These are phyloP conservation scores for Lampropteryx suffumata DNA, from an alignment of 2,888 invertebrate species.

Conservation along the genomic window DNA sequence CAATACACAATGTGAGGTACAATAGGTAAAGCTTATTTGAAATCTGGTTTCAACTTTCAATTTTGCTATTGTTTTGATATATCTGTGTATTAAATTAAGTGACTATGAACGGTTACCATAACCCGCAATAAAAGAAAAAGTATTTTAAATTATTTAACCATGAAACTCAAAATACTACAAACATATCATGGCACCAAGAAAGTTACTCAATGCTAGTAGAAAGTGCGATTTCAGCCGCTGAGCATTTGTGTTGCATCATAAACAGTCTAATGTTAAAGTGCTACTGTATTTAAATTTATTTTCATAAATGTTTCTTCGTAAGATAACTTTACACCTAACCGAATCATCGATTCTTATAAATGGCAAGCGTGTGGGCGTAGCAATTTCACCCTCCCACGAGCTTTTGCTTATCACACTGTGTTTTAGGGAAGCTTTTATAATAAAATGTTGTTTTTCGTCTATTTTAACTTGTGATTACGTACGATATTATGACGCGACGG, in stretches of 20 bases:
- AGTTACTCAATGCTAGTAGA: constrained; percentile 69
- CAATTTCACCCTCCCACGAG: constrained; percentile 48
- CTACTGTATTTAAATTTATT: constrained; percentile 10
- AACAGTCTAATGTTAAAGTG: constrained; percentile 38
- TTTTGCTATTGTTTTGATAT: too few species aligned
- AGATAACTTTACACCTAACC: constrained; percentile 37
- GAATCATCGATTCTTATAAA: constrained; percentile 47
- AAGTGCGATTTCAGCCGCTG: constrained; percentile 65
- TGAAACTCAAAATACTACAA: constrained; percentile 46
- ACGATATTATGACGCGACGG: neutral
- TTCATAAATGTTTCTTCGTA: constrained; percentile 15
- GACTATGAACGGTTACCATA: too few species aligned
- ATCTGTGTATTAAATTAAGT: too few species aligned
- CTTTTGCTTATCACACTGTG: constrained; percentile 31
- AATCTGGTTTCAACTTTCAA: neutral
- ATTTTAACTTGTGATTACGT: constrained; percentile 23
- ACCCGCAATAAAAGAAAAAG: too few species aligned
- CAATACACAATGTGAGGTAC: neutral
- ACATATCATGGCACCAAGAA: constrained; percentile 48
- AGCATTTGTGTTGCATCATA: constrained; percentile 62
- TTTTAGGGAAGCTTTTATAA: constrained; percentile 35
- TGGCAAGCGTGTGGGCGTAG: constrained; percentile 46
- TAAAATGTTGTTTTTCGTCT: constrained; percentile 27
- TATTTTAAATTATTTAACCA: too few species aligned
- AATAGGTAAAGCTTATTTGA: neutral